Conservation (phyloP, 2,888 invertebrate species). For the Masnerella sp. region DNA sequence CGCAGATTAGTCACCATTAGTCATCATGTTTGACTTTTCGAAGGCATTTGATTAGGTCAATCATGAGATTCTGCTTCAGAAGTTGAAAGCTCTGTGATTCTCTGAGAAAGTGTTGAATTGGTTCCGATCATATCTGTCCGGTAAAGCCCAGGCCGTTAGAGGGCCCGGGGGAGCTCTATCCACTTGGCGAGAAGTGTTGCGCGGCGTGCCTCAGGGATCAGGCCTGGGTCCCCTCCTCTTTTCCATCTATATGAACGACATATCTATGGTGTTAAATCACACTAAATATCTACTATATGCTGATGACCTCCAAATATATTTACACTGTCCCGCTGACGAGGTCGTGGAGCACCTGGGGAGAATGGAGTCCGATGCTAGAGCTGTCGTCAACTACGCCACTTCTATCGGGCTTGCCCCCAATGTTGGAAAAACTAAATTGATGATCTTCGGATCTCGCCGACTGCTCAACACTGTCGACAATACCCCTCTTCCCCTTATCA, state of each 20-base stretch:
- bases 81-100: background rate
- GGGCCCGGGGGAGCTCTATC: background rate
- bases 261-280: background rate
- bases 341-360: background rate
- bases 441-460: background rate
- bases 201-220: too few species aligned
- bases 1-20: background rate
- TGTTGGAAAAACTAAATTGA: background rate
- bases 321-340: background rate
- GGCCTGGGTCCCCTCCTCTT: too few species aligned
- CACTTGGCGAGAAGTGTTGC: background rate
- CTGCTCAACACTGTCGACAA: background rate
- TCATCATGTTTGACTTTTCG: background rate
- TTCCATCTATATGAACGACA: too few species aligned
- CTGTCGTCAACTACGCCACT: background rate
- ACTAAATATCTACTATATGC: too few species aligned
- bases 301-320: background rate
- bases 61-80: background rate
- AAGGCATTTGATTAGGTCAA: constrained; percentile 1
- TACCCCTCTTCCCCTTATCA: background rate
- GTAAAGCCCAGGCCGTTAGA: background rate
- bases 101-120: background rate
- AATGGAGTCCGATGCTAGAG: background rate
- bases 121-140: background rate
- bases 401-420: background rate